A percentile compares a stretch with the other conserved stretches of the same genome.
These are phyloP conservation scores for Thamnophis elegans DNA, from an alignment of 2,797 vertebrate species.

Conservation along the genomic window DNA sequence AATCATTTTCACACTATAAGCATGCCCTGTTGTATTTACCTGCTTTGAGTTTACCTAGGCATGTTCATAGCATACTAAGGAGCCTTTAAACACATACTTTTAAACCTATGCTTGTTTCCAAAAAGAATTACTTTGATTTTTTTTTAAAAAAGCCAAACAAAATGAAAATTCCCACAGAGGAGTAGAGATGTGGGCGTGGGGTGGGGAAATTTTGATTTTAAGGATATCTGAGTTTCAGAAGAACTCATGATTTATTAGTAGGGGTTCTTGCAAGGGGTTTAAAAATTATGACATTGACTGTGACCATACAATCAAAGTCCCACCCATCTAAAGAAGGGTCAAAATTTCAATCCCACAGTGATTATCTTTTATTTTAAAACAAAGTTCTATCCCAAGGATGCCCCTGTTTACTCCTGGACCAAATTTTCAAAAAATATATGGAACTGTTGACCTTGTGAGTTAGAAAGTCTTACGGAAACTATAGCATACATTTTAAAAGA, in stretches of 20 bases:
- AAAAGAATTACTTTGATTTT: not conserved
- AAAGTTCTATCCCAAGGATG: not conserved
- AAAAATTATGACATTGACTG: not conserved
- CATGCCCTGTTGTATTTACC: not conserved
- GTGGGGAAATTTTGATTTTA: not conserved
- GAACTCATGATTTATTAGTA: not conserved
- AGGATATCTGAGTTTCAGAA: not conserved
- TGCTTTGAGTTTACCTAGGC: not conserved
- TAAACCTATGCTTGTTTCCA: not conserved
- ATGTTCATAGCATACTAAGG: not conserved
- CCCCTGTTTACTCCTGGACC: not conserved
- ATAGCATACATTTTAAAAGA: not conserved
- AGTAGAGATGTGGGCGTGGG: not conserved
- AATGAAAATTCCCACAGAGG: not conserved
- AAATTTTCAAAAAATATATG: not conserved
- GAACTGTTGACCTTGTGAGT: not conserved
- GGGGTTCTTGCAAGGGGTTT: not conserved
- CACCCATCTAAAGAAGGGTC: not conserved
- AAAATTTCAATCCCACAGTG: not conserved
- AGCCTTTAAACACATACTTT: not conserved
- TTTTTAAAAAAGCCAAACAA: not conserved
- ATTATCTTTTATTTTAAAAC: not conserved
- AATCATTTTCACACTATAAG: not conserved
- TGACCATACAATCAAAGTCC: not conserved
- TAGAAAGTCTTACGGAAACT: not conserved